Percentiles rank a stretch among this genome's conserved stretches.
Evolutionary conservation across 2,888 invertebrate genomes (phyloP).

Genomic region (Sphaeridia pumilis): DNA sequence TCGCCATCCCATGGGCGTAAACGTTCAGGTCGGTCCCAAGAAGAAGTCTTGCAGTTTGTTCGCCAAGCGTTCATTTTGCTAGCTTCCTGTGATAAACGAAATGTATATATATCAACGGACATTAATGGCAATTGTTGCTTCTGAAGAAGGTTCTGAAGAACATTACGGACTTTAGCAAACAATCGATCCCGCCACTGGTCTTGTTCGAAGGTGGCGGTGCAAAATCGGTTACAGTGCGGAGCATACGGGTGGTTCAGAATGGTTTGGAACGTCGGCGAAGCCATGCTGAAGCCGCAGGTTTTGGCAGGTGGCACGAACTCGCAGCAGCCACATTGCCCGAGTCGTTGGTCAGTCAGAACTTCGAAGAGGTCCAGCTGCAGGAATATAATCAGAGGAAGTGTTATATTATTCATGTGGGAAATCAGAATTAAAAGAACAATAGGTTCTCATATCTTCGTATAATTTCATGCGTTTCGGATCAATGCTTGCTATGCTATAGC

Average conservation of each 20-base stretch:
- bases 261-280: constrained; percentile 30
- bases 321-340: constrained; percentile 30
- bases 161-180: constrained; percentile 24
- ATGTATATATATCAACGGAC: not conserved
- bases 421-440: too few relatives aligned
- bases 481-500: too few relatives aligned
- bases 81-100: not conserved
- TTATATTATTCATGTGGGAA: too few relatives aligned
- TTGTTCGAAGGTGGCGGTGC: constrained; percentile 29
- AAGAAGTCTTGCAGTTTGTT: constrained; percentile 29
- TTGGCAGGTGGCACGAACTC: constrained; percentile 14
- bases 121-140: too few relatives aligned
- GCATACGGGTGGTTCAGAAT: constrained; percentile 31
- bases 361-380: not conserved
- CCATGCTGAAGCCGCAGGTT: constrained; percentile 12
- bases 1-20: constrained; percentile 31
- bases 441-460: too few relatives aligned
- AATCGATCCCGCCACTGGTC: constrained; percentile 33
- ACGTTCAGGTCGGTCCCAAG: constrained; percentile 32
- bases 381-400: too few relatives aligned
- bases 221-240: constrained; percentile 34
- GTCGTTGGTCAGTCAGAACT: constrained; percentile 4
- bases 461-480: too few relatives aligned
- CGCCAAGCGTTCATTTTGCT: constrained; percentile 28
- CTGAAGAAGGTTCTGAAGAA: too few relatives aligned